Conservation (phyloP, 2,797 vertebrate species). For the Triplophysa yarkandensis region DNA sequence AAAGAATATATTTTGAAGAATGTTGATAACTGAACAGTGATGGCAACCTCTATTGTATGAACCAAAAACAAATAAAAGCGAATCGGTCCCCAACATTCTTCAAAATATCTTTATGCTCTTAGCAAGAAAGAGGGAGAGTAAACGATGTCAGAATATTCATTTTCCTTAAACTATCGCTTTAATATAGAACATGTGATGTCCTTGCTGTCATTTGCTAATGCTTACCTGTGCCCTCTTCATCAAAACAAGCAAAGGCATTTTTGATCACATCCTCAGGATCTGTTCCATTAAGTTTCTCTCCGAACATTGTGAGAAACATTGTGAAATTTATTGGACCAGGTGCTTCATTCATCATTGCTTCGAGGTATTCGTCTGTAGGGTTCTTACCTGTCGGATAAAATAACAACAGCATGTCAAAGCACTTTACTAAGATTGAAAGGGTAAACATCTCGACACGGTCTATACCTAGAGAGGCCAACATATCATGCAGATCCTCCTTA, state of each 20-base stretch:
- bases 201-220: neutral
- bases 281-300: conserved; percentile 92
- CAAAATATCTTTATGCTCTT: no score
- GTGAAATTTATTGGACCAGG: conserved; percentile 88
- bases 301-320: conserved; percentile 98
- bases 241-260: conserved; percentile 93
- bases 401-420: neutral
- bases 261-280: conserved; percentile 93
- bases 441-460: neutral
- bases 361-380: conserved; percentile 91
- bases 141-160: no score
- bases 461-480: conserved; percentile 92
- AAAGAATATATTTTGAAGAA: no score
- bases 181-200: no score
- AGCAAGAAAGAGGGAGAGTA: no score
- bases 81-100: no score
- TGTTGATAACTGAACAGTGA: no score
- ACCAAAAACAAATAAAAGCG: no score
- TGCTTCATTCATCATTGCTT: conserved; percentile 96
- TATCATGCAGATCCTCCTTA: conserved; percentile 95
- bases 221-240: conserved; percentile 89
- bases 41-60: no score
- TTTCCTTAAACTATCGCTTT: no score
- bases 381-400: conserved; percentile 82
- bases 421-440: neutral